Conservation (phyloP, 2,888 invertebrate genomes). For the Parasteatoda lunata region DNA sequence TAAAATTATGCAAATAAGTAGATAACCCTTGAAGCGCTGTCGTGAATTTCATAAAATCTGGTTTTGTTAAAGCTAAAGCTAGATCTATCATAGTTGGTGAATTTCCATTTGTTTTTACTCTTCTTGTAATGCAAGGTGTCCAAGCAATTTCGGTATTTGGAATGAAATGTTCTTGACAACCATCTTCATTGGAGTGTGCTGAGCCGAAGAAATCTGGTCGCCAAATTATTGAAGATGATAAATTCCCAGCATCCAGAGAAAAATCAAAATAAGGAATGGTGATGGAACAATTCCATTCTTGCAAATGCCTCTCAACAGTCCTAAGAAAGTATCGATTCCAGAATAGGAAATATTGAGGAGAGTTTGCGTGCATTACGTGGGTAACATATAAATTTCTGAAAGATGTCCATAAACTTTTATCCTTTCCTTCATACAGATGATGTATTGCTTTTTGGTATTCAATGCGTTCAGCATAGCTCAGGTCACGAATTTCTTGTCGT, state of each 20-base stretch:
- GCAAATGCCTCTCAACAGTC: constrained; percentile 72
- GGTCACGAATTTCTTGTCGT: constrained; percentile 73
- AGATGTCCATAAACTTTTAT: constrained; percentile 72
- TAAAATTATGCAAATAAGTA: constrained; percentile 72
- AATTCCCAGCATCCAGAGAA: constrained; percentile 73
- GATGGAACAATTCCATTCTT: constrained; percentile 72
- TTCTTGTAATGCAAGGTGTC: constrained; percentile 72
- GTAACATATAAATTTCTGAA: constrained; percentile 70
- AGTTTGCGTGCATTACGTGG: constrained; percentile 72
- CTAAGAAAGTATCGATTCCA: constrained; percentile 73
- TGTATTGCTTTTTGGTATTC: constrained; percentile 72
- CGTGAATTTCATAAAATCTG: constrained; percentile 72
- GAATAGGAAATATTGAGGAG: constrained; percentile 72
- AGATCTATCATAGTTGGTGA: constrained; percentile 73
- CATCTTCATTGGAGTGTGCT: constrained; percentile 70
- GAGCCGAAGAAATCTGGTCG: constrained; percentile 73
- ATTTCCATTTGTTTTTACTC: constrained; percentile 71
- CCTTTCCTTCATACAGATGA: constrained; percentile 70
- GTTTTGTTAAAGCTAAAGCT: constrained; percentile 72
- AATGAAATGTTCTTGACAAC: constrained; percentile 72
- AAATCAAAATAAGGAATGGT: constrained; percentile 74
- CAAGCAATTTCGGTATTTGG: constrained; percentile 71
- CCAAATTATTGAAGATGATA: constrained; percentile 73
- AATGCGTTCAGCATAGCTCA: constrained; percentile 71
- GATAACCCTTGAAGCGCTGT: constrained; percentile 72